A percentile compares a stretch with the other conserved stretches of the same genome.
These are phyloP conservation scores for Drosophila trapezifrons DNA, from an alignment of 1,140 invertebrate genomes.

Conservation along the genomic window DNA sequence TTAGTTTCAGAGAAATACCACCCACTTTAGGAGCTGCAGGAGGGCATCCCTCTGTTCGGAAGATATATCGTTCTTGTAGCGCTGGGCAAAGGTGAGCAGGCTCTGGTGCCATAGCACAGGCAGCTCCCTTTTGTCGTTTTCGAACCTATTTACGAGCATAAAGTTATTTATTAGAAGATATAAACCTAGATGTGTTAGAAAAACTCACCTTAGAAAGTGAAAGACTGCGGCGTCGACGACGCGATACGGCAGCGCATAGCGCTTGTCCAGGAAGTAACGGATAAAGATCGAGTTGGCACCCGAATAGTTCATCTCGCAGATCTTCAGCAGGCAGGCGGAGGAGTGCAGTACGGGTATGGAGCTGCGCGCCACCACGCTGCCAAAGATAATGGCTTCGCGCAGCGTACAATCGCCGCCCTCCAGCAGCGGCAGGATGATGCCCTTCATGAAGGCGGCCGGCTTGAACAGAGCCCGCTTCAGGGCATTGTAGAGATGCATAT, in stretches of 20 bases:
- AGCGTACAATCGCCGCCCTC: slow-evolving; percentile 97
- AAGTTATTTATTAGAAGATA: slow-evolving; percentile 20
- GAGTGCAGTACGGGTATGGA: slow-evolving; percentile 99
- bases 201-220: slow-evolving; percentile 91
- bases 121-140: slow-evolving; percentile 91
- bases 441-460: slow-evolving; percentile 99
- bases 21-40: slow-evolving; percentile 88
- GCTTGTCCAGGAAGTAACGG: slow-evolving; percentile 97
- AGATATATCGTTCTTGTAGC: slow-evolving; percentile 97
- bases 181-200: too few species aligned
- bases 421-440: slow-evolving; percentile 95
- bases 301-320: slow-evolving; percentile 98
- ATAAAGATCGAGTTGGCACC: slow-evolving; percentile 99
- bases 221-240: slow-evolving; percentile 98
- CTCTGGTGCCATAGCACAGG: slow-evolving; percentile 99
- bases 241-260: slow-evolving; percentile 98
- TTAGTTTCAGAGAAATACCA: neutral
- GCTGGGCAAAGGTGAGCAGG: slow-evolving; percentile 96
- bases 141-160: slow-evolving; percentile 88
- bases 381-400: slow-evolving; percentile 97
- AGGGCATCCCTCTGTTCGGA: slow-evolving; percentile 95
- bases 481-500: slow-evolving; percentile 98
- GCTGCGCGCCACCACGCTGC: slow-evolving; percentile 95
- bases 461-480: slow-evolving; percentile 97
- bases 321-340: slow-evolving; percentile 96